Evolutionary conservation across 2,113 vertebrate genomes (phyloP), one percentile per base, ranked within the genome.

Genomic region (Edolisoma coerulescens): DNA sequence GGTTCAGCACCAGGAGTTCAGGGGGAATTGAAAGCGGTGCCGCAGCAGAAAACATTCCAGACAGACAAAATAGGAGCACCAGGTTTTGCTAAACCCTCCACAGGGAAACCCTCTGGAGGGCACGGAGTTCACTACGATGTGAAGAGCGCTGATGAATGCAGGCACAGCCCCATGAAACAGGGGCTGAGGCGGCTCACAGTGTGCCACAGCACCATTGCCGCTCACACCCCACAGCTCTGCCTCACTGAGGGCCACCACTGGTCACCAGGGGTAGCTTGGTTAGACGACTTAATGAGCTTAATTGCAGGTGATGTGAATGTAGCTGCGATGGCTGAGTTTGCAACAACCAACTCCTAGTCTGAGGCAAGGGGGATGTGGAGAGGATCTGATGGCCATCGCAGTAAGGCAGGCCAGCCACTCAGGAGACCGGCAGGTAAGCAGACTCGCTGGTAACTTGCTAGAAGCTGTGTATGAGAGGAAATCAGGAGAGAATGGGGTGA

Each of bases 131-230:
- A 11, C n/a, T 10, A 1, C 4, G 5, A 18, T 11, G 3, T 32
- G 16, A 41, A 56, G 27, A 84, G 37, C 8, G 30, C 12, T 30
- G 32, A 27, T 4, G 3, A 5, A 5, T 13, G n/a, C 26, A 57
- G 28, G 32, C 8, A 60, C 6, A 63, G 8, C 11, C 7, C 45
- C 0, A 0, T 8, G 30, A 61, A 45, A 5, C 3, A 15, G 1
- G 1, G 15, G 5, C 22, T 33, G 15, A 24, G 11, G 14, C 3
- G 15, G 27, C 39, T 54, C 1, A 0, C 22, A 30, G n/a, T 6
- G 56, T 39, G 26, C 33, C 16, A 10, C 30, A 35, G 7, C 15
- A 49, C 16, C 5, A 7, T 0, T 10, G 5, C 28, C 1, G 1
- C 37, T 45, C 44, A 18, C 6, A 22, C 5, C 14, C 15, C 35